Evolutionary conservation across 2,113 vertebrate genomes (phyloP).

Genomic region (Aviceda subcristata): DNA sequence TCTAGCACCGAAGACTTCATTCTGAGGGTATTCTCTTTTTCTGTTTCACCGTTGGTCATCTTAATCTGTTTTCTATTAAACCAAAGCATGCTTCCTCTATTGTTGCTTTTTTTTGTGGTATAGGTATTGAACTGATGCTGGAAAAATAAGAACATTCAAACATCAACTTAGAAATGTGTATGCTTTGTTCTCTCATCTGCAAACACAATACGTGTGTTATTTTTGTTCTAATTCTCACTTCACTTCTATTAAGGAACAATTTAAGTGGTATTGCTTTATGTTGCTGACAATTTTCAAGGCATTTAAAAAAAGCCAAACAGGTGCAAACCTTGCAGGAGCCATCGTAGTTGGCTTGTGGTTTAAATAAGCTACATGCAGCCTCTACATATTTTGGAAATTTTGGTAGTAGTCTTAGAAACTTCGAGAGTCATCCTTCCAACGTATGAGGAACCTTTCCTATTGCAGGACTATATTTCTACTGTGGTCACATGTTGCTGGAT

Average conservation of each 20-base stretch:
- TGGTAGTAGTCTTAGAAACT: neutral
- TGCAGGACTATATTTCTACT: rapidly evolving
- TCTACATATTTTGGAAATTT: rapidly evolving
- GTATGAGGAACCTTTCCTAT: rapidly evolving
- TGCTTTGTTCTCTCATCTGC: neutral
- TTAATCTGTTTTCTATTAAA: neutral
- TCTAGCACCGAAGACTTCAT: neutral
- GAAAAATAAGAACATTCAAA: neutral
- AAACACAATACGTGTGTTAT: neutral
- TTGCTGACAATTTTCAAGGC: neutral
- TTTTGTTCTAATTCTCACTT: neutral
- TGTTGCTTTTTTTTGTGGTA: neutral
- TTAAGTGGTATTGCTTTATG: neutral
- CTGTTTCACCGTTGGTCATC: neutral
- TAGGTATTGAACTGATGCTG: neutral
- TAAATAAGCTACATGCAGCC: neutral
- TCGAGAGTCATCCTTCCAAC: neutral
- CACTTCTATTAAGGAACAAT: neutral
- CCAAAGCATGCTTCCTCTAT: neutral
- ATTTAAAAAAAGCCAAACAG: neutral
- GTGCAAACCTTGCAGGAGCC: neutral
- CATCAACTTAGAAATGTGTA: neutral
- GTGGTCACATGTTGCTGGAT: rapidly evolving
- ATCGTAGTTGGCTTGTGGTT: rapidly evolving
- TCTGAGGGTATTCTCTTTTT: neutral